Percentiles rank a stretch among this genome's conserved stretches.
Conservation (phyloP, 2,797 vertebrate species). For the Forpus xanthops region DNA sequence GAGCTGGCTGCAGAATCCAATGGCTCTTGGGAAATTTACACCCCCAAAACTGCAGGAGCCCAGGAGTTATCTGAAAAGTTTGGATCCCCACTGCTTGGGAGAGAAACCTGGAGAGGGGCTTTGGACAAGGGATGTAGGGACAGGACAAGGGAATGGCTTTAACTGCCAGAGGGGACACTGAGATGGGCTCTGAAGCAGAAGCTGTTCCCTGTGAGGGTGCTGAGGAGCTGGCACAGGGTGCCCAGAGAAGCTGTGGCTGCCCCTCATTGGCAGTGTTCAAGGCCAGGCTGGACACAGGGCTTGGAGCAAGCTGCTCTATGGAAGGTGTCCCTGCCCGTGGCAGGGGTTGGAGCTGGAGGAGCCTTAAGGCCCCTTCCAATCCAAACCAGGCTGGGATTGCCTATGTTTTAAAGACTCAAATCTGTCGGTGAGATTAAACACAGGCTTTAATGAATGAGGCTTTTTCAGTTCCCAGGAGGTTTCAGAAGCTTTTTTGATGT, state of each 20-base stretch:
- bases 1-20: background rate
- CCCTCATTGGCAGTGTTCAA: too few relatives aligned
- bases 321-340: accelerated
- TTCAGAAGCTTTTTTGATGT: slow-evolving; percentile 6
- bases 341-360: background rate
- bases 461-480: background rate
- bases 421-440: background rate
- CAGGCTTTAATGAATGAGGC: background rate
- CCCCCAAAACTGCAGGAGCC: background rate
- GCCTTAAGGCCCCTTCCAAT: background rate
- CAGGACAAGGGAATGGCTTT: too few relatives aligned
- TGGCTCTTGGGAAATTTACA: background rate
- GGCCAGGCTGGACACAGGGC: too few relatives aligned
- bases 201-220: too few relatives aligned
- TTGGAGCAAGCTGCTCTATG: background rate
- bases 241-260: too few relatives aligned
- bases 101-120: background rate
- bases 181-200: too few relatives aligned
- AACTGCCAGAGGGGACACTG: too few relatives aligned
- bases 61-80: background rate
- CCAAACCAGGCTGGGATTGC: background rate
- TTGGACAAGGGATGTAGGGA: too few relatives aligned
- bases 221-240: too few relatives aligned
- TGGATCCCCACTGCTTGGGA: background rate
- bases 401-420: background rate